Base-by-base conservation (phyloP, 1,140 invertebrate species). In the silkworm (Bombyx mori) region DNA sequence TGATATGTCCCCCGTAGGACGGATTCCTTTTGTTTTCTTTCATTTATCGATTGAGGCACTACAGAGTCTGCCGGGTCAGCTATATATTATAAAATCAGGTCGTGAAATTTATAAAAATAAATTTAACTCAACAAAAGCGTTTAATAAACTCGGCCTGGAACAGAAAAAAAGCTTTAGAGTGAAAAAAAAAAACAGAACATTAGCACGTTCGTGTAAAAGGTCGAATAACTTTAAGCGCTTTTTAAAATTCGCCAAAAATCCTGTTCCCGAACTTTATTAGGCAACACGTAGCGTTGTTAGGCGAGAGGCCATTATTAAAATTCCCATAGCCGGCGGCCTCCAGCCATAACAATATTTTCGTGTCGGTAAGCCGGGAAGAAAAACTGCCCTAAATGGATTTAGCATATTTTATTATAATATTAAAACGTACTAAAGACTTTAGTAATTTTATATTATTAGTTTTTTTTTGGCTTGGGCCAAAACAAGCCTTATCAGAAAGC, bases 401-500 rank as follows among this genome's bases (percentile, higher is more conserved):
- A 65, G 74, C 73, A 79, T 79, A 77, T 81, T 77, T 77, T 80
- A 77, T 75, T 67, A 70, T 75, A 75, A 75, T 81, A 72, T 73
- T 72, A 74, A 73, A 67, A 68, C 61, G 42, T 4, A 51, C 5
- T 51, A 8, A 7, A 26, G 42, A 51, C 22, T 51, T 10, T 51
- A 35, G 8, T 8, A 51, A 26, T 51, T 35, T 4, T 8, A 35
- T 51, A 50, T 5, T 50, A 10, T 47, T 47, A 47, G 8, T 47
- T 9, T 47, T 47, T 47, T 47, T 10, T 47, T 47, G 6, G 26
- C 26, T 35, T 35, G 4, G 26, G 26, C 26, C 26, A 5, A 35
- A 35, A 35, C 4, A 35, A 5, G 26, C 26, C 4, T 35, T 35
- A 35, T 35, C 26, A 35, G 26, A 35, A 35, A 35, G 26, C 4